phyloP scores from a whole-genome alignment of 1,140 invertebrate species.

The Adoxophyes honmai region DNA sequence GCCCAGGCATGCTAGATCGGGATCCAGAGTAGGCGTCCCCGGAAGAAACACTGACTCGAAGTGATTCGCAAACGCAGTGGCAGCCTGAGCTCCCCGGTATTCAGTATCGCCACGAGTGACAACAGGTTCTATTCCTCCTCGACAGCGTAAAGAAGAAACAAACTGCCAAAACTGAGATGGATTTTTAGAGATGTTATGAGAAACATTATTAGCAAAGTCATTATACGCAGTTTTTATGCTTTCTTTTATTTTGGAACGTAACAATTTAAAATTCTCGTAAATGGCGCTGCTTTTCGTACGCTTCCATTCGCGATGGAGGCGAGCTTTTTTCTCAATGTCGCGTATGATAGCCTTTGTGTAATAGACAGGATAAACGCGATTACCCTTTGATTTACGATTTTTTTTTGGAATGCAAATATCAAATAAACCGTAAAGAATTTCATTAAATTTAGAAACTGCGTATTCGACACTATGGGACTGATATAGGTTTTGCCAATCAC shows the following conservation, averaged over 20 bases:
- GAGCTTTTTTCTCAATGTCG: background rate
- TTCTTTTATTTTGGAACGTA: background rate
- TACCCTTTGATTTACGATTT: background rate
- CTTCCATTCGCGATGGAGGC: conserved; percentile 1
- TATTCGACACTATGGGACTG: background rate
- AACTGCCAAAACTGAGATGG: background rate
- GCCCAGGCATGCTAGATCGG: background rate
- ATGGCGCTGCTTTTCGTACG: background rate
- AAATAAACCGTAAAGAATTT: background rate
- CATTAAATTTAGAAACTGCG: background rate
- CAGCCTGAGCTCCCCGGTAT: background rate
- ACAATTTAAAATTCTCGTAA: background rate
- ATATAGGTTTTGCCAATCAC: background rate
- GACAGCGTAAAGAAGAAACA: background rate
- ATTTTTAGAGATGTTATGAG: background rate
- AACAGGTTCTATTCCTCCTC: background rate
- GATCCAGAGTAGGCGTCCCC: background rate
- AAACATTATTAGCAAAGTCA: background rate
- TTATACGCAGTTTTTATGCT: background rate
- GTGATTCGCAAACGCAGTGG: background rate
- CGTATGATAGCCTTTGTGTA: conserved; percentile 5
- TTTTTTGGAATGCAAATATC: conserved; percentile 7
- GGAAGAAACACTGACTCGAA: conserved; percentile 1
- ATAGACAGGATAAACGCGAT: conserved; percentile 5
- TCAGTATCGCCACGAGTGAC: background rate